Percentiles rank a stretch among this genome's conserved stretches.
Evolutionary conservation across 92 coral and sea anemone species (phyloP).

Genomic region (Metridium senile): DNA sequence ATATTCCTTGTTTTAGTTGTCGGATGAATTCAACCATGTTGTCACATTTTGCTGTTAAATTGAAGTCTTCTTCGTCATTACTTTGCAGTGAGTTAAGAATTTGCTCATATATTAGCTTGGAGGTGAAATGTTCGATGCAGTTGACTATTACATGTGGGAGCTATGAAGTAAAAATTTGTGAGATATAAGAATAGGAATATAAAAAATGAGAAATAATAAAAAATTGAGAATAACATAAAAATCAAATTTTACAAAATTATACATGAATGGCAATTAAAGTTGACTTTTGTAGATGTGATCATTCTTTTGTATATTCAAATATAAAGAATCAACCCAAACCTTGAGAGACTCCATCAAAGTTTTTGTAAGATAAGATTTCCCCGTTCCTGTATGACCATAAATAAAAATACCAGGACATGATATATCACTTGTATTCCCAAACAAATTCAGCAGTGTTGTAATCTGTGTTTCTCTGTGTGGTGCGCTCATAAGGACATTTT

Average conservation of each 20-base stretch:
- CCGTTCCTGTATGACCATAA: constrained; percentile 88
- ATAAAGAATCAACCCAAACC: too few species aligned
- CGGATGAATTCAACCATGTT: constrained; percentile 88
- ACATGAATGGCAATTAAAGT: too few species aligned
- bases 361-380: constrained; percentile 74
- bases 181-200: too few species aligned
- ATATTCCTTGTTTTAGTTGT: constrained; percentile 53
- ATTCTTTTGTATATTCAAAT: too few species aligned
- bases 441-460: constrained; percentile 61
- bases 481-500: constrained; percentile 35
- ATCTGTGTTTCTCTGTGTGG: constrained; percentile 72
- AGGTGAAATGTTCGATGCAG: constrained; percentile 86
- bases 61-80: constrained; percentile 27
- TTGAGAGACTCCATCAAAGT: constrained; percentile 63
- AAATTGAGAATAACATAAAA: too few species aligned
- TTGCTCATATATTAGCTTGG: constrained; percentile 77
- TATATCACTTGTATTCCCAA: constrained; percentile 53
- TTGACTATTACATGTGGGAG: constrained; percentile 80
- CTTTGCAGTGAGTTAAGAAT: constrained; percentile 72
- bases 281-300: too few species aligned
- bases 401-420: constrained; percentile 73
- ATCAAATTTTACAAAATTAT: too few species aligned
- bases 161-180: constrained; percentile 31
- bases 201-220: too few species aligned
- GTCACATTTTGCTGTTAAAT: constrained; percentile 71